Base-by-base conservation (phyloP, 2,888 invertebrate genomes). In the Drosophila merina region DNA sequence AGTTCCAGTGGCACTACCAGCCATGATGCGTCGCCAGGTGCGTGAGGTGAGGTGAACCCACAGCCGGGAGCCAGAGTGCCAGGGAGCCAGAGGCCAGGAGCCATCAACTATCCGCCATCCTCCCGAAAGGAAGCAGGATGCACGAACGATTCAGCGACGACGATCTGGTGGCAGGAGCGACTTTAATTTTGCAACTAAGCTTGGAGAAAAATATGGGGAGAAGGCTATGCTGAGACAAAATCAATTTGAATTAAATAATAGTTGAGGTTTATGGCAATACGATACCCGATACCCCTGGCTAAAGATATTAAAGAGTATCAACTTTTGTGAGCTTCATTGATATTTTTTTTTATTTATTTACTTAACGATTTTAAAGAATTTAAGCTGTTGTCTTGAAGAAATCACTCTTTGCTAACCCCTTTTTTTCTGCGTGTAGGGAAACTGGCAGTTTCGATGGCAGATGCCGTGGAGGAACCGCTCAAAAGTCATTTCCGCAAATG, bases 401-500 rank as follows among this genome's bases (percentile, higher is more conserved):
- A 4, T 1, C 31, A 3, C 9, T 10, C 9, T 33, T 33, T 33
- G 20, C 20, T 10, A 10, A 3, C n/a, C 36, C 12, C 2, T 4
- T 8, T 50, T 60, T 60, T 14, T 10, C 7, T 25, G 10, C 10
- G 12, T 60, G 60, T n/a, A 31, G 1, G 8, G 20, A 1, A 50
- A 40, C 28, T 49, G 59, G 38, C 56, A 31, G 36, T 38, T 59
- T 14, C 38, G 71, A 56, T 59, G 63, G 68, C 88, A 80, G 77
- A 75, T 77, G 81, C 76, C 75, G 74, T 67, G 71, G 50, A 52
- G 57, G 79, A 78, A 74, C 88, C 86, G 87, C 88, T 83, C 82
- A 86, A 85, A 85, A 88, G 85, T 88, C 86, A 85, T 85, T 85
- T 85, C 88, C 85, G 88, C 88, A 76, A 84, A 76, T 84, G 80